These are phyloP conservation scores for Uropsilus gracilis DNA, from an alignment of 2,113 vertebrate species.

Conservation along the genomic window DNA sequence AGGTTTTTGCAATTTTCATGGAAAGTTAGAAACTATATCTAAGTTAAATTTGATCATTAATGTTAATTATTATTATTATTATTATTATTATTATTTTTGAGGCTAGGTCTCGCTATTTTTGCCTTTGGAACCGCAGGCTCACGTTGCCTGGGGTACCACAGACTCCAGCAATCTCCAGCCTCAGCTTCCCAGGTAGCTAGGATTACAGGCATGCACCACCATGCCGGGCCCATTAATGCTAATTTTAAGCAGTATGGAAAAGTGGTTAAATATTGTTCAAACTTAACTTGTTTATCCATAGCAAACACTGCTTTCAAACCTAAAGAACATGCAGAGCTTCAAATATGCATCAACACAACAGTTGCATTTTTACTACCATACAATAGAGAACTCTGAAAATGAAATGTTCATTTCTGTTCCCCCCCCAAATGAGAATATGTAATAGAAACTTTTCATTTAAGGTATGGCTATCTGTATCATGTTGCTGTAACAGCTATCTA, in stretches of 20 bases:
- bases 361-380: background rate
- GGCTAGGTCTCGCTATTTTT: too few relatives aligned
- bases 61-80: too few relatives aligned
- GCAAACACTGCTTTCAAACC: constrained; percentile 47
- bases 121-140: too few relatives aligned
- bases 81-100: too few relatives aligned
- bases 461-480: background rate
- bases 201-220: too few relatives aligned
- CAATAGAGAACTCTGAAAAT: background rate
- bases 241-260: constrained; percentile 54
- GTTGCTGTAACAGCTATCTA: background rate
- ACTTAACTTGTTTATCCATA: constrained; percentile 9
- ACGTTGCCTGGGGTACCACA: too few relatives aligned
- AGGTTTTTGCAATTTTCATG: constrained; percentile 43
- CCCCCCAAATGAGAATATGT: background rate
- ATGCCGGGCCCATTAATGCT: constrained; percentile 16
- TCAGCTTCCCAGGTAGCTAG: too few relatives aligned
- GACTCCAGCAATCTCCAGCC: too few relatives aligned
- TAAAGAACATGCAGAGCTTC: background rate
- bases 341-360: background rate
- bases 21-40: constrained; percentile 25
- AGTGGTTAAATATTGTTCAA: constrained; percentile 36
- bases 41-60: constrained; percentile 52
- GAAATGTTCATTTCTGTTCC: background rate
- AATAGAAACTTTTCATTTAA: constrained; percentile 6